Conservation (phyloP, 2,113 vertebrate genomes). For the Poicephalus meyeri region DNA sequence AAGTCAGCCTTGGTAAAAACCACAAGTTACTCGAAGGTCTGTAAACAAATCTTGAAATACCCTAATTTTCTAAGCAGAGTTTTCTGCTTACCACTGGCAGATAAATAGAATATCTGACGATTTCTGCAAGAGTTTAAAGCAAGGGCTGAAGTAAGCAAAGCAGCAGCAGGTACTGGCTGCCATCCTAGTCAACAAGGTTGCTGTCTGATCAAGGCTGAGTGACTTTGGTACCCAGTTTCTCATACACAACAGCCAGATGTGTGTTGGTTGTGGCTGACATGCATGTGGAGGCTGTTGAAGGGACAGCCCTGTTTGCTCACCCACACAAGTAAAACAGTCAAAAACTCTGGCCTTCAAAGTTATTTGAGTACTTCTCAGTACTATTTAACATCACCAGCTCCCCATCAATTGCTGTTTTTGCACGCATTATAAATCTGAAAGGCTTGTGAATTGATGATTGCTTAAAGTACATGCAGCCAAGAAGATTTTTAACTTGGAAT, state of each 20-base stretch:
- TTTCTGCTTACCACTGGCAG: background rate
- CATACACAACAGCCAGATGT: background rate
- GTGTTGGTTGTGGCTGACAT: background rate
- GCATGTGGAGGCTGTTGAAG: background rate
- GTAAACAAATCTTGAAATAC: background rate
- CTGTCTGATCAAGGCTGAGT: background rate
- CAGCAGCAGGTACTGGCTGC: background rate
- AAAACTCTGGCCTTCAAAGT: background rate
- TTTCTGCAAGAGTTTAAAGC: constrained; percentile 3
- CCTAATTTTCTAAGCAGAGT: background rate
- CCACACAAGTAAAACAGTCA: background rate
- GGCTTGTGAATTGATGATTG: background rate
- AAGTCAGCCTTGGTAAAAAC: background rate
- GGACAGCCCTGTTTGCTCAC: background rate
- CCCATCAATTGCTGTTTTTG: background rate
- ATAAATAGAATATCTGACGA: background rate
- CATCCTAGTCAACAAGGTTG: background rate
- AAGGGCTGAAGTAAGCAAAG: background rate
- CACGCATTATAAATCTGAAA: background rate
- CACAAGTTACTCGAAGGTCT: background rate
- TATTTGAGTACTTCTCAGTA: background rate
- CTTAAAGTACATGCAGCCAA: background rate
- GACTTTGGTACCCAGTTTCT: background rate
- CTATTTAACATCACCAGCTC: background rate
- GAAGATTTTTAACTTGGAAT: background rate